phyloP scores from a whole-genome alignment of 1,140 invertebrate genomes.

The Uloborus diversus region DNA sequence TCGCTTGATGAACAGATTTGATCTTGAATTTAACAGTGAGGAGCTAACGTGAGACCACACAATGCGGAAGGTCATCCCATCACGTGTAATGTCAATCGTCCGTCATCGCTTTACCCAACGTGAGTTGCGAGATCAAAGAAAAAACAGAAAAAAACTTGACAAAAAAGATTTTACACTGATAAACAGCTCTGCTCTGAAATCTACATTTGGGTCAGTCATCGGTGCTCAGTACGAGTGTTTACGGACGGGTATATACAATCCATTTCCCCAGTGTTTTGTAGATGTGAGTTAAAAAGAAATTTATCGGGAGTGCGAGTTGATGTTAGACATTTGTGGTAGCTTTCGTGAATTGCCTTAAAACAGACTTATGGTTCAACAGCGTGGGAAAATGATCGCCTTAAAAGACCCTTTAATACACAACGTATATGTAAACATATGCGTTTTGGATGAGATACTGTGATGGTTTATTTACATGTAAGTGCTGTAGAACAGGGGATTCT shows the following conservation, averaged over 20 bases:
- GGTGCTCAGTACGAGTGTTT: conserved; percentile 20
- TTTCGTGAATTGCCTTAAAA: too few relatives aligned
- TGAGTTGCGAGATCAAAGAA: conserved; percentile 33
- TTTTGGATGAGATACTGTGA: too few relatives aligned
- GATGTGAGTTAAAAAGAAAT: neutral
- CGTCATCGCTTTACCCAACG: conserved; percentile 17
- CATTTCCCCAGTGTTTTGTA: too few relatives aligned
- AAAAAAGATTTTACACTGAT: too few relatives aligned
- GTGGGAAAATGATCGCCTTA: conserved; percentile 18
- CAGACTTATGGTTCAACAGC: too few relatives aligned
- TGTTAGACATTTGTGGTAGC: conserved; percentile 17
- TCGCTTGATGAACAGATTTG: neutral
- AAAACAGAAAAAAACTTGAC: too few relatives aligned
- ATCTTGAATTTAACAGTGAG: neutral
- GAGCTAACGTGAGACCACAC: conserved; percentile 34
- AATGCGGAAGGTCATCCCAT: conserved; percentile 24
- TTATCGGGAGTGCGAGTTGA: conserved; percentile 32
- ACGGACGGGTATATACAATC: conserved; percentile 9
- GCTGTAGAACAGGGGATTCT: too few relatives aligned
- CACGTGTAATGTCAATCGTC: conserved; percentile 38
- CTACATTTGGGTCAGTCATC: too few relatives aligned
- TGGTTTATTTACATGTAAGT: too few relatives aligned
- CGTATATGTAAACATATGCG: too few relatives aligned
- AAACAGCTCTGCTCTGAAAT: too few relatives aligned
- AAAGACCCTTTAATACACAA: too few relatives aligned